Percentiles rank a stretch among this genome's conserved stretches.
Evolutionary conservation across 2,113 vertebrate species (phyloP).

Genomic region (Protobothrops flavoviridis): DNA sequence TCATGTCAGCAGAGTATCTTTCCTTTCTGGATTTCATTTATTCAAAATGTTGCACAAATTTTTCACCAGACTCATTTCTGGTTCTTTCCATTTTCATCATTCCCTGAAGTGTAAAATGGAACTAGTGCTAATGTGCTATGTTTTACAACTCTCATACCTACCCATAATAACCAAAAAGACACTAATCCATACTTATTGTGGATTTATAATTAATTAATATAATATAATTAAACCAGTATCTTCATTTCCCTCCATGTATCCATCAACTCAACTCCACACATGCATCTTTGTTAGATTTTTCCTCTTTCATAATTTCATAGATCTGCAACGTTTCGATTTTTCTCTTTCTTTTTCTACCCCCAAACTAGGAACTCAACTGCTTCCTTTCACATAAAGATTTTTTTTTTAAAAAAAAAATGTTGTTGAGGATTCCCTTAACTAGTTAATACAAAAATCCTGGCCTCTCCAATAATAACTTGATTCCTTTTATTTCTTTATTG

Average conservation of each 20-base stretch:
- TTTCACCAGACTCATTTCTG: not conserved
- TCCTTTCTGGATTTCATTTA: not conserved
- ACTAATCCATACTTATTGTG: not conserved
- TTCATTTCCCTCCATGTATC: not conserved
- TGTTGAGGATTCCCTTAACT: not conserved
- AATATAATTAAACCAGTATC: not conserved
- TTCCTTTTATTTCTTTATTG: conserved; percentile 27
- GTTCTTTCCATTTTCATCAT: not conserved
- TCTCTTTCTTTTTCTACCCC: not conserved
- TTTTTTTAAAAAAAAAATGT: not conserved
- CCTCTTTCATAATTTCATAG: not conserved
- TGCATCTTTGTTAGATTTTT: not conserved
- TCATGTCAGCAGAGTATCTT: not conserved
- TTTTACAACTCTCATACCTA: not conserved
- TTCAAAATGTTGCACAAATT: not conserved
- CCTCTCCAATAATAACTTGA: not conserved
- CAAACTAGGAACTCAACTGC: not conserved
- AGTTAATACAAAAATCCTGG: not conserved
- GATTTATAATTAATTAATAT: no score
- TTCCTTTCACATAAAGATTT: not conserved
- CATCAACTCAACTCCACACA: not conserved
- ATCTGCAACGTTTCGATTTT: not conserved
- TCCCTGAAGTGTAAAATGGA: not conserved
- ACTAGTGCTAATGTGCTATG: not conserved
- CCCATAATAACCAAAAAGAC: not conserved